Percentiles rank a stretch among this genome's conserved stretches.
Conservation (phyloP, 1,140 invertebrate species). For the Ptiloglossa arizonensis region DNA sequence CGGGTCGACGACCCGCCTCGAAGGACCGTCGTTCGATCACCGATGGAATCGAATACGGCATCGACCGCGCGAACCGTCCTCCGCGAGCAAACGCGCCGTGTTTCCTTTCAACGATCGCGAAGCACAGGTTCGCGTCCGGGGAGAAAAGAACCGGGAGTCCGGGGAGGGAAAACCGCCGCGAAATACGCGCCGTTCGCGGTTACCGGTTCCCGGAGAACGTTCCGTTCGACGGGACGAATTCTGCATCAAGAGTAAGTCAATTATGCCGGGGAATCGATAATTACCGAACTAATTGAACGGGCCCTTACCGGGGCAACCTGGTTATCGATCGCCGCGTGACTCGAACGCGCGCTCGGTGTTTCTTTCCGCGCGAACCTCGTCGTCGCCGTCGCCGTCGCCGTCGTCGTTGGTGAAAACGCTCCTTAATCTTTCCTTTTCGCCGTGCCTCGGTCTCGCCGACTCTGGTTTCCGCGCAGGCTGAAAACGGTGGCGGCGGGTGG, state of each 20-base stretch:
- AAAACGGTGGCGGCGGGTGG: conserved; percentile 3
- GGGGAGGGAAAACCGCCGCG: conserved; percentile 9
- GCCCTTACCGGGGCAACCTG: conserved; percentile 18
- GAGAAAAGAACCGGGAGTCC: neutral
- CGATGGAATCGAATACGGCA: conserved; percentile 44
- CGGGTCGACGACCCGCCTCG: conserved; percentile 22
- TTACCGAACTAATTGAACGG: conserved; percentile 58
- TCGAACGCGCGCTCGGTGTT: conserved; percentile 22
- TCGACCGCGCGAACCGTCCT: conserved; percentile 32
- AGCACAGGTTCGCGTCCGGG: neutral
- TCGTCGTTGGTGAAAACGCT: conserved; percentile 34
- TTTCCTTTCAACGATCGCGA: conserved; percentile 44
- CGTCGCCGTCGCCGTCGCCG: conserved; percentile 6
- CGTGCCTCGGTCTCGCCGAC: neutral
- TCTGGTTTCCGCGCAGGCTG: neutral
- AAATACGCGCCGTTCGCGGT: conserved; percentile 51
- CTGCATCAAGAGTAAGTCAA: conserved; percentile 52
- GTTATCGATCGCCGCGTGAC: conserved; percentile 27
- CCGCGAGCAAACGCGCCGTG: conserved; percentile 27
- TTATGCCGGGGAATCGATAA: conserved; percentile 49
- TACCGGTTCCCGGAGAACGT: conserved; percentile 30
- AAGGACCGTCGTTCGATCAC: conserved; percentile 34
- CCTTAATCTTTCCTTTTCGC: conserved; percentile 37
- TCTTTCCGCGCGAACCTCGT: conserved; percentile 24
- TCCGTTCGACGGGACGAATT: conserved; percentile 51